These are phyloP conservation scores for Mormoops blainvillei DNA, from an alignment of 2,113 vertebrate species.

Conservation along the genomic window DNA sequence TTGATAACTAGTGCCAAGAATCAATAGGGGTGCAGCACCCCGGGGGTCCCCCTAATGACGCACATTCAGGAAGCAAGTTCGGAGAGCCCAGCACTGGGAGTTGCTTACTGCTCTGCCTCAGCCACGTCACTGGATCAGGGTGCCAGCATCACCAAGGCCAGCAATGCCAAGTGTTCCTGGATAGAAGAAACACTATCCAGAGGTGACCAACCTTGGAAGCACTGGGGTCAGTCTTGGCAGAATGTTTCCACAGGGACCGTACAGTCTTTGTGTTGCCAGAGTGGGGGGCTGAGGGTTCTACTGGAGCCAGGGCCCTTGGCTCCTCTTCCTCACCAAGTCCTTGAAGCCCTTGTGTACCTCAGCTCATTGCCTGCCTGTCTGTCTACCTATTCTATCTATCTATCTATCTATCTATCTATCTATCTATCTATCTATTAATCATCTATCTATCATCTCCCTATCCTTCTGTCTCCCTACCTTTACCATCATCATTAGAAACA, in stretches of 20 bases:
- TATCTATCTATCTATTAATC: neutral
- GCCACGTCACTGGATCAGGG: neutral
- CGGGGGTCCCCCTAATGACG: rapidly evolving
- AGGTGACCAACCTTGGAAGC: neutral
- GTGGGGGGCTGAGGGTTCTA: neutral
- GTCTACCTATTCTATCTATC: neutral
- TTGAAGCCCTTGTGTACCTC: neutral
- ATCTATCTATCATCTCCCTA: too few species aligned
- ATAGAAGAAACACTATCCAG: neutral
- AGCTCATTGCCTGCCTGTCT: neutral
- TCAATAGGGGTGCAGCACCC: neutral
- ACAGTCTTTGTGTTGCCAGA: neutral
- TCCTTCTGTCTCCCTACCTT: neutral
- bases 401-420: neutral
- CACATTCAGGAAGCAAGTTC: neutral
- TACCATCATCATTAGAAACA: neutral
- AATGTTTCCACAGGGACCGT: neutral
- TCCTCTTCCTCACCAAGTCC: neutral
- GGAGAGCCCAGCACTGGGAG: neutral
- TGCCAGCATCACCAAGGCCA: neutral
- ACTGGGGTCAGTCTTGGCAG: neutral
- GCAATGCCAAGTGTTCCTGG: too few species aligned
- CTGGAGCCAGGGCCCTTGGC: neutral
- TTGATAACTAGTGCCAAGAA: neutral
- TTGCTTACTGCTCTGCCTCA: neutral